Evolutionary conservation across 2,113 vertebrate genomes (phyloP).

Genomic region (Mesembrinibis cayennensis): DNA sequence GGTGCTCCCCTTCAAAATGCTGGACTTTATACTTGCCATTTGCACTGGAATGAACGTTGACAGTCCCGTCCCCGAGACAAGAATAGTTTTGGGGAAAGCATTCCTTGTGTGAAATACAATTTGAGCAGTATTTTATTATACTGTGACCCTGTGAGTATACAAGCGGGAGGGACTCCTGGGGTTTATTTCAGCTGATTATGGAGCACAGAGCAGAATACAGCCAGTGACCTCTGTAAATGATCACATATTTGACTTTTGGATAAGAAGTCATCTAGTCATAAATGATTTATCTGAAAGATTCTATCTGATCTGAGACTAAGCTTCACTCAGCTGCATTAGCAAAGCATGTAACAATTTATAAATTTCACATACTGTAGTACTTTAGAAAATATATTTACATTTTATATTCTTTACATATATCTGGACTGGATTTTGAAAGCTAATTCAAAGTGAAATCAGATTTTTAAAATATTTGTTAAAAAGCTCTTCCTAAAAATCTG

Average conservation of each 20-base stretch:
- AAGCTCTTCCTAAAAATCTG: constrained; percentile 56
- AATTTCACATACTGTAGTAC: constrained; percentile 48
- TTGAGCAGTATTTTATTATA: constrained; percentile 60
- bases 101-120: constrained; percentile 39
- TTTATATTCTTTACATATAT: constrained; percentile 41
- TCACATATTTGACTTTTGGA: constrained; percentile 66
- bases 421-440: constrained; percentile 48
- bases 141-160: constrained; percentile 56
- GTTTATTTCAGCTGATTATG: constrained; percentile 61
- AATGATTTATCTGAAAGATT: constrained; percentile 60
- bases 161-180: constrained; percentile 24
- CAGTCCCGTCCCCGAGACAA: background rate
- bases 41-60: constrained; percentile 18
- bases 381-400: constrained; percentile 58
- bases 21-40: constrained; percentile 31
- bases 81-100: constrained; percentile 8
- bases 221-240: constrained; percentile 68
- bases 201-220: constrained; percentile 45
- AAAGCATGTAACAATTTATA: constrained; percentile 49
- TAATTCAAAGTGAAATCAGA: constrained; percentile 62
- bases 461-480: constrained; percentile 54
- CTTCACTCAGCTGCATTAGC: constrained; percentile 26
- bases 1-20: constrained; percentile 16
- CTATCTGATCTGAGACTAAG: constrained; percentile 54
- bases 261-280: constrained; percentile 59